A percentile compares a stretch with the other conserved stretches of the same genome.
Conservation (phyloP, 1,140 invertebrate genomes). For the Ectropis grisescens region DNA sequence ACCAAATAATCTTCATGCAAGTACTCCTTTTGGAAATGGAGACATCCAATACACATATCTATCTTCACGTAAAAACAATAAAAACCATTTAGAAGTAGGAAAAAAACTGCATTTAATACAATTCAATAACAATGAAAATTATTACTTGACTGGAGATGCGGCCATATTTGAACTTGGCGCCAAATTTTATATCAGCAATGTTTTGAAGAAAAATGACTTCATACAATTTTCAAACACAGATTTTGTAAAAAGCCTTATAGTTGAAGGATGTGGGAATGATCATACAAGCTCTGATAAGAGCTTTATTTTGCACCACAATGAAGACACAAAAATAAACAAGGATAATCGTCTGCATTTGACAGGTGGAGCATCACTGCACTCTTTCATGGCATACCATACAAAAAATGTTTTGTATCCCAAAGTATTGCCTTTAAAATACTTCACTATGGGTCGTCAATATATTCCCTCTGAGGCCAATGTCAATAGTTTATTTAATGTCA, state of each 20-base stretch:
- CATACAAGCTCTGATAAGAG: constrained; percentile 64
- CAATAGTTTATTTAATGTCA: constrained; percentile 72
- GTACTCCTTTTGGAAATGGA: constrained; percentile 66
- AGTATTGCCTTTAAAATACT: constrained; percentile 73
- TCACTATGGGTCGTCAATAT: constrained; percentile 75
- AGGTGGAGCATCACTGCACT: constrained; percentile 73
- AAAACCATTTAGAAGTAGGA: constrained; percentile 73
- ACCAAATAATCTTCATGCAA: constrained; percentile 76
- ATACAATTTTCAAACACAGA: constrained; percentile 75
- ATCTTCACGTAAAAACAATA: constrained; percentile 30
- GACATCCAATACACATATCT: constrained; percentile 61
- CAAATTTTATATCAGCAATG: constrained; percentile 66
- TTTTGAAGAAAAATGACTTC: constrained; percentile 63
- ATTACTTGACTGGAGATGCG: constrained; percentile 74
- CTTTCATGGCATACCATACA: constrained; percentile 76
- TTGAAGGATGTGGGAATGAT: constrained; percentile 77
- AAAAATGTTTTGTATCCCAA: constrained; percentile 71
- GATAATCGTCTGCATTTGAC: constrained; percentile 74
- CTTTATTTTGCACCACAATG: constrained; percentile 71
- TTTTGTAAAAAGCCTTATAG: constrained; percentile 75
- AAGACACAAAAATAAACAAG: constrained; percentile 54
- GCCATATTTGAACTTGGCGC: constrained; percentile 76
- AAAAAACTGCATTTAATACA: constrained; percentile 67
- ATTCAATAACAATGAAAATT: constrained; percentile 71
- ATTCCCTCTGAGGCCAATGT: constrained; percentile 48